A percentile compares a stretch with the other conserved stretches of the same genome.
Evolutionary conservation across 2,113 vertebrate genomes (phyloP).

Genomic region (Calonectris borealis): DNA sequence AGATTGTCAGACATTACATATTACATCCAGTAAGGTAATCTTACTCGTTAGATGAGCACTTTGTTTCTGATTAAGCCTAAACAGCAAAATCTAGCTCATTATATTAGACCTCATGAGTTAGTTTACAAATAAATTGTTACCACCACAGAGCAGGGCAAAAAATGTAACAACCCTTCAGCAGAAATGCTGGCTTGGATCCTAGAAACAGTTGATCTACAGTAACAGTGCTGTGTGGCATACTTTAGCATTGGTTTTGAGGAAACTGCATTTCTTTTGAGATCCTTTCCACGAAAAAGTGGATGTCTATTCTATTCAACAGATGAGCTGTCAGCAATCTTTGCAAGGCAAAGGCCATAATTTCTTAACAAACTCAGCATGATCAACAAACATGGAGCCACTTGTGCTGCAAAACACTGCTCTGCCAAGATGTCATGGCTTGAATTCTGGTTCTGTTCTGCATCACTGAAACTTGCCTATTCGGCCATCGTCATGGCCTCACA

Average conservation of each 20-base stretch:
- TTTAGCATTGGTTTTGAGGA: not conserved
- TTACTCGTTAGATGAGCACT: not conserved
- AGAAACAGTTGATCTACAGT: not conserved
- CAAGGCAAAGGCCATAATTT: not conserved
- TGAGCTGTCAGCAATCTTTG: not conserved
- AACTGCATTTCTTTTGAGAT: not conserved
- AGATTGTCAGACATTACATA: not conserved
- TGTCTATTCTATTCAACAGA: not conserved
- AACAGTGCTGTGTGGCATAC: not conserved
- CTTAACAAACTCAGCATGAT: not conserved
- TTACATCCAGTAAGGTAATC: not conserved
- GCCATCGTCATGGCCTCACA: not conserved
- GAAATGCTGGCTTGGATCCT: not conserved
- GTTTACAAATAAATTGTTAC: not conserved
- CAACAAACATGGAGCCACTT: not conserved
- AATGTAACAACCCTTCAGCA: not conserved
- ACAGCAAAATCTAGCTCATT: not conserved
- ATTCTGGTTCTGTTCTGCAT: not conserved
- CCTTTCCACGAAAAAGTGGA: not conserved
- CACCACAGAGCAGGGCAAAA: not conserved
- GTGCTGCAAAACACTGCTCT: not conserved
- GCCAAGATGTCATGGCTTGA: not conserved
- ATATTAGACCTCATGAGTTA: not conserved
- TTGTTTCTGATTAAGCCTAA: conserved; percentile 1
- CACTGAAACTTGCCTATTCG: not conserved